A percentile compares a stretch with the other conserved stretches of the same genome.
phyloP scores from a whole-genome alignment of 2,797 vertebrate genomes.

The Lepus townsendii region DNA sequence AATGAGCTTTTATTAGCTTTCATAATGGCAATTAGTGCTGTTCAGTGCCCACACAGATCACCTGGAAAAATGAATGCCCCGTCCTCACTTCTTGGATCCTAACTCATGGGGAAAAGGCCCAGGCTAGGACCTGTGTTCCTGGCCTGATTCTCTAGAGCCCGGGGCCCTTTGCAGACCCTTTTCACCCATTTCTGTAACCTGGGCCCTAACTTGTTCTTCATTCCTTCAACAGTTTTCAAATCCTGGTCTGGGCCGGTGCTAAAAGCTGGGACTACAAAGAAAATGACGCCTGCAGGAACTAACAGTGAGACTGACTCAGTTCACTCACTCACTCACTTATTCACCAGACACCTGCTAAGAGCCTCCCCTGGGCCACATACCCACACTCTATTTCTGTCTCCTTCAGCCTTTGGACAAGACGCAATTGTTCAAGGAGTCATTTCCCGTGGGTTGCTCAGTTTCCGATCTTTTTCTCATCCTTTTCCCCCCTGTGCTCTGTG shows the following conservation, averaged over 20 bases:
- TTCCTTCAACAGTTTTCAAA: background rate
- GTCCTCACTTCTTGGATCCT: background rate
- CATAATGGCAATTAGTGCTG: background rate
- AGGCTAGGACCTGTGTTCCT: background rate
- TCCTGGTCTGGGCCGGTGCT: background rate
- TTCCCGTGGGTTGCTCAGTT: constrained; percentile 29
- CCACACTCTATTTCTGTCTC: background rate
- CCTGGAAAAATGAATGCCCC: background rate
- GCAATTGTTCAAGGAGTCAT: constrained; percentile 48
- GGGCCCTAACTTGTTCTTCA: background rate
- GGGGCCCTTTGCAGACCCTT: background rate
- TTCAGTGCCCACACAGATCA: background rate
- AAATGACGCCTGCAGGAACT: background rate
- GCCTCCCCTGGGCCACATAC: constrained; percentile 2
- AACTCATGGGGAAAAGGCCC: background rate
- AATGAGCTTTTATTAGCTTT: background rate
- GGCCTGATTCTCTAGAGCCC: background rate
- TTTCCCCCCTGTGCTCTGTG: background rate
- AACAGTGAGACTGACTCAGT: background rate
- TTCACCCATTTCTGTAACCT: background rate
- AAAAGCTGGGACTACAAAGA: background rate
- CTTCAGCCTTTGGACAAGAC: constrained; percentile 26
- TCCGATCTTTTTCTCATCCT: constrained; percentile 28
- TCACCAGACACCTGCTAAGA: background rate
- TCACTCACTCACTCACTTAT: background rate